Percentiles rank a stretch among this genome's conserved stretches.
phyloP scores from a whole-genome alignment of 2,113 vertebrate genomes.

The Apodemus sylvaticus region DNA sequence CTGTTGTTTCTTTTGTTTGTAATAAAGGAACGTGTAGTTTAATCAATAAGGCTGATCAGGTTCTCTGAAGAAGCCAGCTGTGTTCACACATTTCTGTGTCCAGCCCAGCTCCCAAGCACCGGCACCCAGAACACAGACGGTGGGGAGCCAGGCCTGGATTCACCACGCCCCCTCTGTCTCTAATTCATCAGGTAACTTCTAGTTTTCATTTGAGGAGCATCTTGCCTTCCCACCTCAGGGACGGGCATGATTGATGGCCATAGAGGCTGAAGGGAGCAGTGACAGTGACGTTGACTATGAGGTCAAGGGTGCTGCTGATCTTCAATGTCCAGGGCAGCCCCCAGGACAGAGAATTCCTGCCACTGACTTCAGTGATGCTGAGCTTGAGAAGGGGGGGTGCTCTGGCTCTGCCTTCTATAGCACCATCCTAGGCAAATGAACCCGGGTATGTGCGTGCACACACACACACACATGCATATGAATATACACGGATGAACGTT shows the following conservation, averaged over 20 bases:
- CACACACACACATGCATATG: too few species aligned
- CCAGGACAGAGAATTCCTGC: too few species aligned
- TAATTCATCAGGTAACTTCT: neutral
- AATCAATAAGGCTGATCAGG: neutral
- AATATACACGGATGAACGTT: too few species aligned
- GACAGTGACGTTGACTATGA: neutral
- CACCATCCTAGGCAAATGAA: too few species aligned
- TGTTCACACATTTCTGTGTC: too few species aligned
- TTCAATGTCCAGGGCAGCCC: accelerated
- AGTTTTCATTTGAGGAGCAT: neutral
- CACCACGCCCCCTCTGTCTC: neutral
- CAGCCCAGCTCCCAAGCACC: too few species aligned
- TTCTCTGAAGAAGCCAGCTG: too few species aligned
- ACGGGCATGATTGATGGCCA: neutral
- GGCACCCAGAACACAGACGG: neutral
- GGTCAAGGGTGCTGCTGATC: neutral
- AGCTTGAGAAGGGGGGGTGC: neutral
- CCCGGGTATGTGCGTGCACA: neutral
- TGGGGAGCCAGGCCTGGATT: neutral
- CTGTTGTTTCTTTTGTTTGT: neutral
- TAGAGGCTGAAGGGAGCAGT: neutral
- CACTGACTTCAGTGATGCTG: neutral
- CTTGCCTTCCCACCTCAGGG: neutral
- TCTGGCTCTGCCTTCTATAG: neutral
- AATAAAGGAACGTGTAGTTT: neutral